phyloP scores from a whole-genome alignment of 2,888 invertebrate genomes.

The Blastobasis lacticolella region DNA sequence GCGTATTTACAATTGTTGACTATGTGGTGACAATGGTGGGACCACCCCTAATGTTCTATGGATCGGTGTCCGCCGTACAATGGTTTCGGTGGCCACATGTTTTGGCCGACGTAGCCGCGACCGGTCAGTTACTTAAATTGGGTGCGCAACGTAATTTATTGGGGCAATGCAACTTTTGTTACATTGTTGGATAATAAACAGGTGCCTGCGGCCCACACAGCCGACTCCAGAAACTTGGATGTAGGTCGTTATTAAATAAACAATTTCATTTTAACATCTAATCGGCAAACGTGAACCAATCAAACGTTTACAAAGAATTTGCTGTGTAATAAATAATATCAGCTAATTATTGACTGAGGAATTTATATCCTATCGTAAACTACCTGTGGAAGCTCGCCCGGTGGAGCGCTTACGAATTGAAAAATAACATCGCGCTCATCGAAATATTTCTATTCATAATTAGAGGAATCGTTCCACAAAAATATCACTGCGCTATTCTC shows the following conservation, averaged over 20 bases:
- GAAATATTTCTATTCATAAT: constrained; percentile 34
- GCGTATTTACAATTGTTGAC: constrained; percentile 54
- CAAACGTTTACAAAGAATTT: no score
- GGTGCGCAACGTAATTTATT: constrained; percentile 33
- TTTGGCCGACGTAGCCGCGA: constrained; percentile 17
- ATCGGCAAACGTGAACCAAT: no score
- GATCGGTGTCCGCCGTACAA: constrained; percentile 27
- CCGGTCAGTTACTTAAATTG: constrained; percentile 2
- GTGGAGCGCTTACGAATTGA: no score
- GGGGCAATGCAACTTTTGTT: constrained; percentile 21
- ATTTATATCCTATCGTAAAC: no score
- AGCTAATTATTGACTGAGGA: no score
- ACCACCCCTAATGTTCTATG: constrained; percentile 50
- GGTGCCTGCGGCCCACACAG: constrained; percentile 20
- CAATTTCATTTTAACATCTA: no score
- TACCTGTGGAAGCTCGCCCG: no score
- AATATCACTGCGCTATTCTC: constrained; percentile 47
- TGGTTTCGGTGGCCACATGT: constrained; percentile 32
- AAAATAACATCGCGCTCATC: background rate
- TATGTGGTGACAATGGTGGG: constrained; percentile 39
- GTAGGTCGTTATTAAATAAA: no score
- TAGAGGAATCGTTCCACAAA: constrained; percentile 41
- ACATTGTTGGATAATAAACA: constrained; percentile 17
- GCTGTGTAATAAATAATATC: no score
- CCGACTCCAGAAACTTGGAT: no score